phyloP scores from a whole-genome alignment of 2,888 invertebrate genomes.

The Bombylius major region DNA sequence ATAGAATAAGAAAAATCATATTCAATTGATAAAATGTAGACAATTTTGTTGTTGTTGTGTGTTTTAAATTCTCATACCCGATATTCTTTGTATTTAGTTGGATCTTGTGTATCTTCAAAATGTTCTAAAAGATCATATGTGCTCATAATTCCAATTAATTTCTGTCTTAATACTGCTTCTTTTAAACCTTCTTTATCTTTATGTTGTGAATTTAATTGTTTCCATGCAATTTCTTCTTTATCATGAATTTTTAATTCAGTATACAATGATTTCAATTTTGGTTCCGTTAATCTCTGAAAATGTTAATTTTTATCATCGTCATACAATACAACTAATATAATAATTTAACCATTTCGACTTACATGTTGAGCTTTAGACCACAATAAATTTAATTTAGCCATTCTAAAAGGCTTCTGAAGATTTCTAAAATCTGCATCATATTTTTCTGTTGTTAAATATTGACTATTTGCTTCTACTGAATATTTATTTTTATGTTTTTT shows the following conservation, averaged over 20 bases:
- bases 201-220: conserved; percentile 68
- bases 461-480: conserved; percentile 42
- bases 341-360: conserved; percentile 18
- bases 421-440: conserved; percentile 49
- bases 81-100: conserved; percentile 34
- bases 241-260: conserved; percentile 86
- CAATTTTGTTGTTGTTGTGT: too few species aligned
- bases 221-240: conserved; percentile 77
- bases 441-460: conserved; percentile 25
- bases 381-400: conserved; percentile 78
- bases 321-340: too few species aligned
- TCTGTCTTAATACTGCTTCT: conserved; percentile 67
- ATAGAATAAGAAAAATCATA: background rate
- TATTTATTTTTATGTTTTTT: conserved; percentile 48
- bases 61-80: conserved; percentile 18
- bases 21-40: too few species aligned
- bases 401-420: conserved; percentile 73
- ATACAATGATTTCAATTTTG: conserved; percentile 72
- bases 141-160: conserved; percentile 69
- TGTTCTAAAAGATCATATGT: conserved; percentile 69
- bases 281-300: conserved; percentile 57
- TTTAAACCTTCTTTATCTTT: conserved; percentile 76
- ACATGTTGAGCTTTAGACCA: conserved; percentile 87
- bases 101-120: conserved; percentile 55
- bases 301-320: too few species aligned